A percentile compares a stretch with the other conserved stretches of the same genome.
phyloP scores from a whole-genome alignment of 2,797 vertebrate genomes.

The Rhadinocentrus ornatus region DNA sequence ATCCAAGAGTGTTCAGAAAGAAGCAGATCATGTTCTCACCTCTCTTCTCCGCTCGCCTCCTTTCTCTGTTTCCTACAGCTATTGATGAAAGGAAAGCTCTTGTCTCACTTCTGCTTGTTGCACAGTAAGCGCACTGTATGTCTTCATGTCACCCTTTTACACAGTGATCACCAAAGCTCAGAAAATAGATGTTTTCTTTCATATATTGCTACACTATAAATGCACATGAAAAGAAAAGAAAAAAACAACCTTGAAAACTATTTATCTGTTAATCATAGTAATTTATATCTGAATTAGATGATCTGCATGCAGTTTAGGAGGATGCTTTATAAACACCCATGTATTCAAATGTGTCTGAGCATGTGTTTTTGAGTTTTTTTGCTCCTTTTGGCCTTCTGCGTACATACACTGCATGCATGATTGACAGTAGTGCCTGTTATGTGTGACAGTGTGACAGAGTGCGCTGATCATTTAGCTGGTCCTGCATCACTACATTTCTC shows the following conservation, averaged over 20 bases:
- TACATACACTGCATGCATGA: conserved; percentile 32
- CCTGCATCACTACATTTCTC: conserved; percentile 53
- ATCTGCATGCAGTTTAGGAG: not conserved
- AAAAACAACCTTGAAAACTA: conserved; percentile 11
- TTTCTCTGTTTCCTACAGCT: conserved; percentile 9
- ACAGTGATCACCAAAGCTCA: not conserved
- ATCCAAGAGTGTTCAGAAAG: not conserved
- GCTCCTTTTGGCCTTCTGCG: conserved; percentile 18
- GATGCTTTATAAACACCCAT: not conserved
- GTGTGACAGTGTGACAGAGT: conserved; percentile 69
- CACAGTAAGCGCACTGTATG: not conserved
- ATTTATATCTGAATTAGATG: not conserved
- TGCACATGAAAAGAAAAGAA: not conserved
- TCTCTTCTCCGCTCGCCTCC: conserved; percentile 10
- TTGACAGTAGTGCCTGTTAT: conserved; percentile 57
- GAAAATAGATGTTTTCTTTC: not conserved
- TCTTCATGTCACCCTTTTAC: conserved; percentile 15
- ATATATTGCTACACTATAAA: not conserved
- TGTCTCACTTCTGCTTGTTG: conserved; percentile 1
- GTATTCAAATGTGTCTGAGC: not conserved
- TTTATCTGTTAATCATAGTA: not conserved
- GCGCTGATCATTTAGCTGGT: conserved; percentile 54
- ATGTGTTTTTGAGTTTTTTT: conserved; percentile 5
- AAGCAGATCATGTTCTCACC: conserved; percentile 28
- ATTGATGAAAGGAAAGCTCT: conserved; percentile 24